Evolutionary conservation across 1,140 invertebrate genomes (phyloP).

Genomic region (Tenebrio molitor): DNA sequence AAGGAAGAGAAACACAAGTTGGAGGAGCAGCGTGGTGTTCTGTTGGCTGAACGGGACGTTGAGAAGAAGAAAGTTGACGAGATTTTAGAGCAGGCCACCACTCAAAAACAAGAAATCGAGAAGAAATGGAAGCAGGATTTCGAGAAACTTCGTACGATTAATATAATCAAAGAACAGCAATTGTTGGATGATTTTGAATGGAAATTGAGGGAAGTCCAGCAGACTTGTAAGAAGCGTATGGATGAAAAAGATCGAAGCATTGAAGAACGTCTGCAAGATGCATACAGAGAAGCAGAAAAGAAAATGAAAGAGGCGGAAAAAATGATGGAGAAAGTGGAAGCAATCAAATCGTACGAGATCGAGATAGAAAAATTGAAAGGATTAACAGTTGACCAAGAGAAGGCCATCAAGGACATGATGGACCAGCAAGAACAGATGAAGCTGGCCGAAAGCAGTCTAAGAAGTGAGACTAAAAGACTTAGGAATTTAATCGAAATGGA

Average conservation of each 20-base stretch:
- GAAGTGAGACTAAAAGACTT: constrained; percentile 71
- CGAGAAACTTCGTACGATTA: constrained; percentile 72
- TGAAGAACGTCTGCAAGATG: constrained; percentile 69
- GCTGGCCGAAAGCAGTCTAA: constrained; percentile 70
- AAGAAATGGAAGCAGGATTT: constrained; percentile 75
- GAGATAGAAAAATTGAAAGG: constrained; percentile 73
- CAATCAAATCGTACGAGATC: constrained; percentile 72
- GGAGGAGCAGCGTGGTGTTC: constrained; percentile 62
- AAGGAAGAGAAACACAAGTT: constrained; percentile 67
- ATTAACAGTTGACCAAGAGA: constrained; percentile 72
- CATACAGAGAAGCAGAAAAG: constrained; percentile 67
- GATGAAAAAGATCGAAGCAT: constrained; percentile 69
- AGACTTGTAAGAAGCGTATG: constrained; percentile 73
- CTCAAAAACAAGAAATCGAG: constrained; percentile 72
- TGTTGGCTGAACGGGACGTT: constrained; percentile 66
- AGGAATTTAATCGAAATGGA: constrained; percentile 68
- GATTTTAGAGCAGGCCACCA: constrained; percentile 72
- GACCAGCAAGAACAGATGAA: constrained; percentile 73
- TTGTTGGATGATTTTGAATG: constrained; percentile 79
- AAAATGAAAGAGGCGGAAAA: constrained; percentile 66
- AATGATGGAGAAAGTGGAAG: constrained; percentile 67
- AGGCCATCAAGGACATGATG: constrained; percentile 70
- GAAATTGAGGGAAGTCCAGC: constrained; percentile 76
- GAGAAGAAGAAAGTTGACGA: constrained; percentile 69
- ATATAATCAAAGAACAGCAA: constrained; percentile 73